Conservation (phyloP, 2,888 invertebrate genomes). For the Apoda limacodes region DNA sequence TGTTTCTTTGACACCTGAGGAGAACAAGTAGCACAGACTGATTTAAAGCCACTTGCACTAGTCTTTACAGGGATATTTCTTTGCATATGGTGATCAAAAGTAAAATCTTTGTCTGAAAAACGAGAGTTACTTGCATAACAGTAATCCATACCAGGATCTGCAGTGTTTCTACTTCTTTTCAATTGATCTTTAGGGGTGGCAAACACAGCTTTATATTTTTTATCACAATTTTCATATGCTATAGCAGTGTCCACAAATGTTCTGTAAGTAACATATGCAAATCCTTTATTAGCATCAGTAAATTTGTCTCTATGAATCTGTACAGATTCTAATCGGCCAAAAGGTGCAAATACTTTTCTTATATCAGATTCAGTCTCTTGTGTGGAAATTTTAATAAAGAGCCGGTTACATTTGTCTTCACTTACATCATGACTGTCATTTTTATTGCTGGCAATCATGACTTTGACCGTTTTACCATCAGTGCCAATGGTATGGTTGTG, state of each 20-base stretch:
- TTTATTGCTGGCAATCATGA: constrained; percentile 82
- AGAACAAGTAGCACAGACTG: constrained; percentile 78
- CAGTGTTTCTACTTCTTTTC: constrained; percentile 41
- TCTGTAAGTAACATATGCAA: constrained; percentile 88
- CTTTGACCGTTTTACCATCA: constrained; percentile 84
- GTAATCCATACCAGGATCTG: constrained; percentile 23
- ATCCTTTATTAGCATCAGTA: constrained; percentile 86
- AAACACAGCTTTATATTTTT: constrained; percentile 88
- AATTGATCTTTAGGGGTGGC: constrained; percentile 82
- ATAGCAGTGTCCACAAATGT: constrained; percentile 86
- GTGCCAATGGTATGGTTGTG: constrained; percentile 81
- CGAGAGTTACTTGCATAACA: constrained; percentile 14
- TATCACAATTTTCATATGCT: constrained; percentile 90
- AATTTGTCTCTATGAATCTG: constrained; percentile 82
- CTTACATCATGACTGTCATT: constrained; percentile 35
- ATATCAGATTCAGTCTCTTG: constrained; percentile 82
- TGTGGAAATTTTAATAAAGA: constrained; percentile 90
- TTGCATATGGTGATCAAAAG: constrained; percentile 20
- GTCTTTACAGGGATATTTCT: constrained; percentile 26
- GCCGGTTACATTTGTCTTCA: constrained; percentile 68
- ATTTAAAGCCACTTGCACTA: constrained; percentile 64
- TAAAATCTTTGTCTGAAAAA: not conserved
- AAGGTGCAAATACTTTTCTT: constrained; percentile 83
- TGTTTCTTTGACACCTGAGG: constrained; percentile 80
- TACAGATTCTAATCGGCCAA: constrained; percentile 84